Percentiles rank a stretch among this genome's conserved stretches.
Evolutionary conservation across 2,888 invertebrate genomes (phyloP).

Genomic region (Chromoteleia sp.): DNA sequence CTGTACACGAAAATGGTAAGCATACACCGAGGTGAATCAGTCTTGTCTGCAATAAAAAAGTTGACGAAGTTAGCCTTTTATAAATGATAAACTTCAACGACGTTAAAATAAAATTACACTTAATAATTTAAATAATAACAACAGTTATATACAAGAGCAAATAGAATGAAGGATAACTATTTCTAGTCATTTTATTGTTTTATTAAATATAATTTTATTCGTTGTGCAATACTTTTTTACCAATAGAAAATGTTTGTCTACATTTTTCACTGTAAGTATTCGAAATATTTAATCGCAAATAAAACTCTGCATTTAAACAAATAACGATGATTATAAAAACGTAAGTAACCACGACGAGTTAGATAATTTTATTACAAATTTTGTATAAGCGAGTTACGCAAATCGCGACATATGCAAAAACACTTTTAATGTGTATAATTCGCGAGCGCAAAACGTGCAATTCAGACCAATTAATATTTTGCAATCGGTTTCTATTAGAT

Average conservation of each 20-base stretch:
- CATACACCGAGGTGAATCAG: conserved; percentile 91
- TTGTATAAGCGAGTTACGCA: conserved; percentile 32
- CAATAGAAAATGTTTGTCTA: background rate
- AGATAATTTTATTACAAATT: conserved; percentile 42
- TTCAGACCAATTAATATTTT: conserved; percentile 34
- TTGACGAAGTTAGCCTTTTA: no score
- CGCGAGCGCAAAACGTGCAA: conserved; percentile 21
- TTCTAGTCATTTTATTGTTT: no score
- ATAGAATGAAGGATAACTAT: no score
- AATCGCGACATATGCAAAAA: conserved; percentile 33
- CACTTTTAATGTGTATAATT: conserved; percentile 21
- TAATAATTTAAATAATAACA: background rate
- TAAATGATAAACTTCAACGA: no score
- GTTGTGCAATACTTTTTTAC: no score
- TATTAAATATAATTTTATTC: no score
- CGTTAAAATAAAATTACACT: no score
- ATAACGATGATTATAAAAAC: conserved; percentile 17
- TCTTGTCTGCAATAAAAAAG: conserved; percentile 86
- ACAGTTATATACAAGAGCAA: no score
- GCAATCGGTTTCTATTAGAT: conserved; percentile 28
- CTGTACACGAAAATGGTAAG: conserved; percentile 89
- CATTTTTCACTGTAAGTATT: no score
- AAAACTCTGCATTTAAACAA: conserved; percentile 4
- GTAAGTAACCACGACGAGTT: conserved; percentile 8
- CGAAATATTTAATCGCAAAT: no score